These are phyloP conservation scores for Drosophila sordidula DNA, from an alignment of 2,888 invertebrate genomes.

Conservation along the genomic window DNA sequence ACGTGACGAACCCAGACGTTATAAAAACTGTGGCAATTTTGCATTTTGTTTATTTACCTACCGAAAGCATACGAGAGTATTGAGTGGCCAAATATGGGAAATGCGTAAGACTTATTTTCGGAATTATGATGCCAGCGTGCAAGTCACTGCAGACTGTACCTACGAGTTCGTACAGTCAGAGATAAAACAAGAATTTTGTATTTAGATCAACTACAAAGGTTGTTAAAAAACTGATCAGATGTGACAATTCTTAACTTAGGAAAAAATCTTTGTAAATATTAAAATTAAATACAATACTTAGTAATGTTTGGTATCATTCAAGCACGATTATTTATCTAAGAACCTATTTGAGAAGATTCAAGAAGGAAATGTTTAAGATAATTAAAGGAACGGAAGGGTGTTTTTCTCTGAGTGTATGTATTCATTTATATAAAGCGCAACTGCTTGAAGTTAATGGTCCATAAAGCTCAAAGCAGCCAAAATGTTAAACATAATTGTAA, in stretches of 20 bases:
- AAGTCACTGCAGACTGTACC: slow-evolving; percentile 20
- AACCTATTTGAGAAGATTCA: too few relatives aligned
- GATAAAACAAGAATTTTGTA: neutral
- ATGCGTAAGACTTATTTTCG: slow-evolving; percentile 71
- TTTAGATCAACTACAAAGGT: neutral
- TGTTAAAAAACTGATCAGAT: too few relatives aligned
- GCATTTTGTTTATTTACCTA: slow-evolving; percentile 60
- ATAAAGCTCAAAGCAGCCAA: slow-evolving; percentile 28
- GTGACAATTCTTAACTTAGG: too few relatives aligned
- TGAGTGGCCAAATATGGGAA: slow-evolving; percentile 48
- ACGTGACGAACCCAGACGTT: slow-evolving; percentile 66
- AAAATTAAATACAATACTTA: too few relatives aligned
- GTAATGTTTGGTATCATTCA: too few relatives aligned
- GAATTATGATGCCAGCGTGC: slow-evolving; percentile 54
- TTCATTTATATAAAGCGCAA: slow-evolving; percentile 1
- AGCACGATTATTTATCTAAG: too few relatives aligned
- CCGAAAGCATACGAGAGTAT: slow-evolving; percentile 21
- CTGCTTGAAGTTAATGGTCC: slow-evolving; percentile 50
- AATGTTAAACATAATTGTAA: slow-evolving; percentile 47
- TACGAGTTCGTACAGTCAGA: slow-evolving; percentile 21
- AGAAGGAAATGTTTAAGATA: too few relatives aligned
- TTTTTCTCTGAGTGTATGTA: neutral
- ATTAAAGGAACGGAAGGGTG: too few relatives aligned
- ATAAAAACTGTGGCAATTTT: slow-evolving; percentile 57
- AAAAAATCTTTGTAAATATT: too few relatives aligned